Evolutionary conservation across 1,140 invertebrate species (phyloP).

Genomic region (Macrosteles quadrilineatus): DNA sequence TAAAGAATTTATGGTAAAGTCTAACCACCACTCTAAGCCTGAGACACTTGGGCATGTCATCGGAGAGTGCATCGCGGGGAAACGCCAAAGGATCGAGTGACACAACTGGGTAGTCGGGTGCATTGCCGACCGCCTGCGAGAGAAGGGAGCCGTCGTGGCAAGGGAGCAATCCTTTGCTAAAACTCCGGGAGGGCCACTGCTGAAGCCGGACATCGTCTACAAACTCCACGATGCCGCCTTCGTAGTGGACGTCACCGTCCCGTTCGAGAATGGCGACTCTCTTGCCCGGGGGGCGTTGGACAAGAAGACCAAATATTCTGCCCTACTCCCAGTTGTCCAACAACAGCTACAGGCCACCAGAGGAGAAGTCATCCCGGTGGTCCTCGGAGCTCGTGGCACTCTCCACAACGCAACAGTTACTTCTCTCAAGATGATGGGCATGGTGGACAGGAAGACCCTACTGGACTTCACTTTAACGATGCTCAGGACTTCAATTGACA

Average conservation of each 20-base stretch:
- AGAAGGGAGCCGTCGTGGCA: not conserved
- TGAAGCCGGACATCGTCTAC: not conserved
- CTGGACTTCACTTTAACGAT: not conserved
- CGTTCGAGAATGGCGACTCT: not conserved
- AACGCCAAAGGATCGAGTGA: not conserved
- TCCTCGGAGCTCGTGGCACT: not conserved
- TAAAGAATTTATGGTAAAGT: no score
- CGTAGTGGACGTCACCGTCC: conserved; percentile 11
- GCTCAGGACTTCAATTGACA: not conserved
- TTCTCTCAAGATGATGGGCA: not conserved
- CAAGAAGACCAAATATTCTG: not conserved
- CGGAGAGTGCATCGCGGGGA: no score
- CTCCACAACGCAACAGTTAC: not conserved
- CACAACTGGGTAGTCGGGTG: not conserved
- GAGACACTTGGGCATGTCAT: no score
- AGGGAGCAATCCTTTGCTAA: not conserved
- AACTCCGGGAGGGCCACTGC: no score
- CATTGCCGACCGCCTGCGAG: not conserved
- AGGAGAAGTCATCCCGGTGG: no score
- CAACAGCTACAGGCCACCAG: not conserved
- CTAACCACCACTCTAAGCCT: no score
- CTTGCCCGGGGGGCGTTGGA: not conserved
- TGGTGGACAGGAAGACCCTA: not conserved
- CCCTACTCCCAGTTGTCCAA: not conserved
- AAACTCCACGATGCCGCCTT: not conserved